Conservation (phyloP, 2,113 vertebrate genomes). For the Penelope pileata region DNA sequence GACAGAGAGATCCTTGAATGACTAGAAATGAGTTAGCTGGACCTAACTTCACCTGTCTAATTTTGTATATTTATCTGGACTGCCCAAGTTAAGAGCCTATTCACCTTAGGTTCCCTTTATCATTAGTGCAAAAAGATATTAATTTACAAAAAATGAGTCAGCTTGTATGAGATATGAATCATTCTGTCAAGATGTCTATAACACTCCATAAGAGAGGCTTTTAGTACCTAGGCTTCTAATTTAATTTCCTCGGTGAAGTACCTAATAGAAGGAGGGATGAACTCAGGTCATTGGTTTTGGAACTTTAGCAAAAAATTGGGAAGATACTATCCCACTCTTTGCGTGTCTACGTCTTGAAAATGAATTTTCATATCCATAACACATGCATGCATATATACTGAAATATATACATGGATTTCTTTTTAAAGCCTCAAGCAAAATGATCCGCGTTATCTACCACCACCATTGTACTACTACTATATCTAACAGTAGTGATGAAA, state of each 20-base stretch:
- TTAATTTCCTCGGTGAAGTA: not conserved
- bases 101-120: not conserved
- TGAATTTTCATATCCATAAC: not conserved
- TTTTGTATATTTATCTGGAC: not conserved
- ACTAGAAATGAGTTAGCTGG: not conserved
- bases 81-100: not conserved
- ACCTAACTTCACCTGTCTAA: not conserved
- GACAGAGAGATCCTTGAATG: not conserved
- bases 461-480: not conserved
- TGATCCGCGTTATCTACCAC: not conserved
- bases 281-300: not conserved
- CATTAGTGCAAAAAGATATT: slow-evolving; percentile 3
- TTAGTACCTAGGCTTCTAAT: not conserved
- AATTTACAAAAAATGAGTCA: not conserved
- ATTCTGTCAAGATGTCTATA: slow-evolving; percentile 4
- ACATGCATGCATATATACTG: not conserved
- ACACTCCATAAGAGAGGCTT: not conserved
- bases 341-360: not conserved
- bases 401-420: not conserved
- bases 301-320: not conserved
- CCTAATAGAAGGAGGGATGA: not conserved
- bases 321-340: not conserved
- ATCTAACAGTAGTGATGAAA: not conserved
- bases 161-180: not conserved
- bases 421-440: not conserved